These are phyloP conservation scores for Hypotaenidia philippensis DNA, from an alignment of 2,797 vertebrate species.

Conservation along the genomic window DNA sequence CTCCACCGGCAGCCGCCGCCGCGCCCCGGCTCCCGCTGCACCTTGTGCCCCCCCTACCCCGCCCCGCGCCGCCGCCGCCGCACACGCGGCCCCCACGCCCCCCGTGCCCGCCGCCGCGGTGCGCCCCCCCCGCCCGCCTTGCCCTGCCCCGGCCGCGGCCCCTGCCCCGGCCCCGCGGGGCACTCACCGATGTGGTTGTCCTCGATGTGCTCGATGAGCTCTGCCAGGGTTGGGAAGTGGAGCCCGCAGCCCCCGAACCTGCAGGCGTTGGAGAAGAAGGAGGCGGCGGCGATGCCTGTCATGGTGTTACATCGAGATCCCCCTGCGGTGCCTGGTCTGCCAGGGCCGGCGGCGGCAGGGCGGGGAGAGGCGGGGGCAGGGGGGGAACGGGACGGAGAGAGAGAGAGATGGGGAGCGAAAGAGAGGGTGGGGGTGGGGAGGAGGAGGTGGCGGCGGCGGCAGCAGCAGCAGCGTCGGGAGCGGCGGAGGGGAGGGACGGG, in stretches of 20 bases:
- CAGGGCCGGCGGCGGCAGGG: constrained; percentile 83
- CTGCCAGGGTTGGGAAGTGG: constrained; percentile 92
- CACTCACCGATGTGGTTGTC: constrained; percentile 95
- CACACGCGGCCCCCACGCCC: neutral
- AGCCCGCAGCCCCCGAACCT: constrained; percentile 95
- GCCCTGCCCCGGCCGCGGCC: constrained; percentile 33
- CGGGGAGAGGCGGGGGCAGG: constrained; percentile 81
- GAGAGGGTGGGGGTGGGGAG: constrained; percentile 45
- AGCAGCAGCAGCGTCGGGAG: constrained; percentile 71
- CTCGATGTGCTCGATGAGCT: constrained; percentile 98
- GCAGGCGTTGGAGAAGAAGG: constrained; percentile 97
- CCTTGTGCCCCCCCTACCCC: neutral
- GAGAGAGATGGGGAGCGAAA: constrained; percentile 45
- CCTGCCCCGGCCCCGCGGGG: constrained; percentile 29
- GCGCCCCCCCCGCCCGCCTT: neutral
- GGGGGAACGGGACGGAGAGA: constrained; percentile 75
- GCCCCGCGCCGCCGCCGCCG: neutral
- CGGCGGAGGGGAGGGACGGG: constrained; percentile 76
- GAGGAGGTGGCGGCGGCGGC: constrained; percentile 52
- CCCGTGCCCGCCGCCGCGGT: constrained; percentile 2
- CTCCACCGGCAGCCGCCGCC: neutral
- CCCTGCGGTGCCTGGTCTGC: constrained; percentile 75
- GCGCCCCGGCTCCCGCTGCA: constrained; percentile 13
- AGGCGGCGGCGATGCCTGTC: constrained; percentile 98
- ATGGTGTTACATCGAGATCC: constrained; percentile 90